phyloP scores from a whole-genome alignment of 2,113 vertebrate species.

The Plotosus lineatus region DNA sequence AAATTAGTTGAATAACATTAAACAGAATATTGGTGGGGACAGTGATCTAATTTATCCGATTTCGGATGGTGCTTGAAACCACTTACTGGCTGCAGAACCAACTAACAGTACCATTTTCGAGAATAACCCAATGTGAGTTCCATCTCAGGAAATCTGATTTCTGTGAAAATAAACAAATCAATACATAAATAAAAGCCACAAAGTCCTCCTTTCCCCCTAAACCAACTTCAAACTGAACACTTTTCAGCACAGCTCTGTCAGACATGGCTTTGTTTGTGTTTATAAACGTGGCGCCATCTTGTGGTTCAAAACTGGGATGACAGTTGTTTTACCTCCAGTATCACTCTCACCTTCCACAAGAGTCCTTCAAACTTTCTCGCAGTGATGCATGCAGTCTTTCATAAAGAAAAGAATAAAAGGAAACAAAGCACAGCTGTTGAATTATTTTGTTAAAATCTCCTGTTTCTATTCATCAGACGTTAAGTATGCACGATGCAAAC shows the following conservation, averaged over 20 bases:
- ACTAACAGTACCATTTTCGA: slow-evolving; percentile 86
- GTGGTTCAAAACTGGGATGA: slow-evolving; percentile 1
- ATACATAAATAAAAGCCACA: neutral
- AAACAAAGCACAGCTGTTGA: neutral
- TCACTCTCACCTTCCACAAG: slow-evolving; percentile 83
- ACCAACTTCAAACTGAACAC: neutral
- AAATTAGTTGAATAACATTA: too few species aligned
- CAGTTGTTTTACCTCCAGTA: neutral
- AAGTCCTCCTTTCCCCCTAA: neutral
- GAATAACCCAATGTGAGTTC: slow-evolving; percentile 85
- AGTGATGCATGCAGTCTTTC: slow-evolving; percentile 70
- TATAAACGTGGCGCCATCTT: slow-evolving; percentile 41
- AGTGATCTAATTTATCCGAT: too few species aligned
- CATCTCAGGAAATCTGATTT: slow-evolving; percentile 87
- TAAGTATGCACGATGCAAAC: neutral
- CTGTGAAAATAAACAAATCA: slow-evolving; percentile 62
- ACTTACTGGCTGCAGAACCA: slow-evolving; percentile 92
- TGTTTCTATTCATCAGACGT: neutral
- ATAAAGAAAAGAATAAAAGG: slow-evolving; percentile 39
- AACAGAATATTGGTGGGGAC: too few species aligned
- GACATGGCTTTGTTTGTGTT: neutral
- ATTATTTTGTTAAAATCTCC: neutral
- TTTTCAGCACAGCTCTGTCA: neutral
- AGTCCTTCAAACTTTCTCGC: slow-evolving; percentile 82
- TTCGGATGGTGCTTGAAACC: too few species aligned